Conservation (phyloP, 2,888 invertebrate species). For the Cinara cedri region DNA sequence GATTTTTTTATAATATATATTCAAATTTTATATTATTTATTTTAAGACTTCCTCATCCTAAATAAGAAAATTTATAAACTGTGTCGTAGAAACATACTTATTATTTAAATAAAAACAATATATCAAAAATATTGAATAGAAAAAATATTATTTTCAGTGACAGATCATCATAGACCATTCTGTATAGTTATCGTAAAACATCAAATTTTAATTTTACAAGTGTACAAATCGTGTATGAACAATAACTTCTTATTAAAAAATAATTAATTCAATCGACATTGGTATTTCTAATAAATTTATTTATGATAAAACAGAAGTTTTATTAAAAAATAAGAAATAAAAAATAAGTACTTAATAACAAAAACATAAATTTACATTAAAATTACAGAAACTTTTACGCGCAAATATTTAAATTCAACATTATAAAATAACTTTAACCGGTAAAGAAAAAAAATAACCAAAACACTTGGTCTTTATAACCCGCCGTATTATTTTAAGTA, state of each 20-base stretch:
- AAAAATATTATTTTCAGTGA: too few relatives aligned
- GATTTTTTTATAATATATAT: too few relatives aligned
- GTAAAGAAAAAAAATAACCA: neutral
- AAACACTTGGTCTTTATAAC: neutral
- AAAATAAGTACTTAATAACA: neutral
- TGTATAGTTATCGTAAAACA: neutral
- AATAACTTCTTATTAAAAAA: neutral
- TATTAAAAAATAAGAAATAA: neutral
- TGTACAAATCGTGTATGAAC: neutral
- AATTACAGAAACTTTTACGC: neutral
- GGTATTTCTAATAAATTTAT: neutral
- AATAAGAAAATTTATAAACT: too few relatives aligned
- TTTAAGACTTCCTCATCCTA: too few relatives aligned
- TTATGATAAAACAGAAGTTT: constrained; percentile 1
- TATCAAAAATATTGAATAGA: too few relatives aligned
- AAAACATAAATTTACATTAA: neutral
- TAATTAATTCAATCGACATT: neutral
- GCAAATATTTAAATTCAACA: too few relatives aligned
- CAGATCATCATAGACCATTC: too few relatives aligned
- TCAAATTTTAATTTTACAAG: neutral
- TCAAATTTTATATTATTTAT: too few relatives aligned
- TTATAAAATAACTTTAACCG: too few relatives aligned
- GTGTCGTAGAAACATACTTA: too few relatives aligned
- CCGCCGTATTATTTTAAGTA: neutral
- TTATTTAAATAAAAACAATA: too few relatives aligned